Base-by-base conservation (phyloP, 1,140 invertebrate species). In the Liolophura sinensis region DNA sequence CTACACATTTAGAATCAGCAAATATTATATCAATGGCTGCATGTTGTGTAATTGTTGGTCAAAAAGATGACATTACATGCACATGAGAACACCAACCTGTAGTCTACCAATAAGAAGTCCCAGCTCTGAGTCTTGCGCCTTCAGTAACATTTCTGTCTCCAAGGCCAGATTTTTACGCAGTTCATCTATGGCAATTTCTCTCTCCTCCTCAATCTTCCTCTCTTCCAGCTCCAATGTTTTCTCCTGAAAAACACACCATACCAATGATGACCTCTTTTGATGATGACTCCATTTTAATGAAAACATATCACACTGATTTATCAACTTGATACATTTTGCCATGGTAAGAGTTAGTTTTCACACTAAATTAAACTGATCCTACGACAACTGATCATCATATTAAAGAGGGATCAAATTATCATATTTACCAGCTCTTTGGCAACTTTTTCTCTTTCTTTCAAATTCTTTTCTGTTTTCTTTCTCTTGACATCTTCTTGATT, bases 41-140 rank as follows among this genome's bases (percentile, higher is more conserved):
- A n/a, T n/a, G n/a, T n/a, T 40, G 3, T 40, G 31, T 40, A 40
- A 40, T 5, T 40, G 31, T 5, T 40, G 31, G 3, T 40, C 31
- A 40, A 40, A 40, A 3, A 40, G 3, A 40, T 61, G 25, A 64
- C 62, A 55, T 11, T 0, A 59, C 31, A 61, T n/a, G 9, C 54
- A 12, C 24, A 64, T n/a, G 47, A 20, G 5, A 5, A 18, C 1
- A 48, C 54, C 52, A 57, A 80, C 78, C 78, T 83, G 77, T 50
- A 83, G 62, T 61, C 76, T 70, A n/a, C 77, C 82, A 70, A 83
- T 82, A 24, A 81, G 56, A 46, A 69, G 57, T 25, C 78, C 74
- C 16, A 83, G 65, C 56, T 77, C 70, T 56, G 72, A 67, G 58
- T 81, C 80, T 52, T 81, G 80, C 46, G 73, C 62, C n/a, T 66